Base-by-base conservation (phyloP, 2,113 vertebrate species). In the Castor canadensis region DNA sequence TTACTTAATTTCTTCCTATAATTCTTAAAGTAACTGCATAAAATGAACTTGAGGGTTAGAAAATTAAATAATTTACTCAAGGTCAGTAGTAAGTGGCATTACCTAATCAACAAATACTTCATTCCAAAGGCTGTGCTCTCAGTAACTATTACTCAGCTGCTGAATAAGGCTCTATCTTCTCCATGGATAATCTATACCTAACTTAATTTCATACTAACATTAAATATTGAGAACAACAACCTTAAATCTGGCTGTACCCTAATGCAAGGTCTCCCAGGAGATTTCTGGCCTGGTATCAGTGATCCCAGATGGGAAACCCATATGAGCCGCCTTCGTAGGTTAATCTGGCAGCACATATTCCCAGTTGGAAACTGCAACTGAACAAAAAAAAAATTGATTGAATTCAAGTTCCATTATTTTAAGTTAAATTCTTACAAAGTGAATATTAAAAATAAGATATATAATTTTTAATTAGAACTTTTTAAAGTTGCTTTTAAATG, bases 301-400 rank as follows among this genome's bases (percentile, higher is more conserved):
- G 71, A 91, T 76, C 60, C 94, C 97, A 97, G 96, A 96, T 96
- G 96, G 95, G 80, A 93, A 89, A 75, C 49, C 24, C 45, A 45
- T 60, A 17, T 32, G 71, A 64, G 32, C 87, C 1, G 75, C 92
- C 76, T 95, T 58, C 60, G 47, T 22, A 58, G 79, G n/a, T 58
- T 49, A 38, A 80, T 82, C 88, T 97, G 97, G 95, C 97, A 92
- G 76, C 11, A 12, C 72, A 1, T 40, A 82, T 88, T 66, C 84
- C 66, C 96, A 95, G 94, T 96, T 96, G 96, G 95, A 89, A 96
- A 95, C 73, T 92, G 62, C 40, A 97, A 97, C 73, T 96, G 95
- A 96, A 96, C 91, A 97, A 96, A 94, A 90, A 16, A 43, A 80
- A 92, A 92, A 10, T 76, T 83, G 75, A 77, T 77, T 89, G 40